Conservation (phyloP, 2,888 invertebrate genomes). For the Nematopogon swammerdamellus region DNA sequence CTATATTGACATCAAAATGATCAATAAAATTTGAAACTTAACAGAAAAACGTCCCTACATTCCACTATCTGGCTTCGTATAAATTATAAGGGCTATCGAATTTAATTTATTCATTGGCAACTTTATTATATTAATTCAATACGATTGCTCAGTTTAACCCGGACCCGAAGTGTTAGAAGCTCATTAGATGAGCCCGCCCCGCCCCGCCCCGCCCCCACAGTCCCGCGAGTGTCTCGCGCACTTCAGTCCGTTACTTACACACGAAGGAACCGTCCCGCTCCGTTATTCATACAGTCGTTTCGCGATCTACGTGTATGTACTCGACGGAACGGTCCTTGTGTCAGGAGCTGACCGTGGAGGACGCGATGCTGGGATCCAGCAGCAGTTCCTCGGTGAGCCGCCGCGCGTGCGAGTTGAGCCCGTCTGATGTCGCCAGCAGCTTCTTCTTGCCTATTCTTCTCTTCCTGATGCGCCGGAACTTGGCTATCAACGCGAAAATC, state of each 20-base stretch:
- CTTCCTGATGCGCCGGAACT: slow-evolving; percentile 53
- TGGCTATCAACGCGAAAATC: slow-evolving; percentile 56
- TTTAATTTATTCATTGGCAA: neutral
- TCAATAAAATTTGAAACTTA: neutral
- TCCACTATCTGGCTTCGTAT: neutral
- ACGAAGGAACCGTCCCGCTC: neutral
- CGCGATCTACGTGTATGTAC: slow-evolving; percentile 89
- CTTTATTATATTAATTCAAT: neutral
- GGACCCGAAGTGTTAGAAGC: too few species aligned
- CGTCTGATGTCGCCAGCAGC: slow-evolving; percentile 14
- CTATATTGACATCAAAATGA: neutral
- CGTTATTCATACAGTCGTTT: slow-evolving; percentile 79
- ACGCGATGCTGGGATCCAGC: slow-evolving; percentile 57
- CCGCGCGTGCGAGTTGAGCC: slow-evolving; percentile 20
- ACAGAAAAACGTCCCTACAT: neutral
- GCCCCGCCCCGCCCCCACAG: too few species aligned
- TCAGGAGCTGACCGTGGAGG: slow-evolving; percentile 71
- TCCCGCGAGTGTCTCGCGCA: too few species aligned
- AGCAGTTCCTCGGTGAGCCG: slow-evolving; percentile 69
- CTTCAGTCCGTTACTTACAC: neutral
- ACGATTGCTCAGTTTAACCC: neutral
- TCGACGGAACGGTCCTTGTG: slow-evolving; percentile 88
- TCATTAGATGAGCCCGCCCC: neutral
- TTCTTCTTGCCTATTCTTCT: slow-evolving; percentile 49
- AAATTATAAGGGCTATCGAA: neutral